phyloP scores from a whole-genome alignment of 2,888 invertebrate genomes.

The Erpobdella octoculata region DNA sequence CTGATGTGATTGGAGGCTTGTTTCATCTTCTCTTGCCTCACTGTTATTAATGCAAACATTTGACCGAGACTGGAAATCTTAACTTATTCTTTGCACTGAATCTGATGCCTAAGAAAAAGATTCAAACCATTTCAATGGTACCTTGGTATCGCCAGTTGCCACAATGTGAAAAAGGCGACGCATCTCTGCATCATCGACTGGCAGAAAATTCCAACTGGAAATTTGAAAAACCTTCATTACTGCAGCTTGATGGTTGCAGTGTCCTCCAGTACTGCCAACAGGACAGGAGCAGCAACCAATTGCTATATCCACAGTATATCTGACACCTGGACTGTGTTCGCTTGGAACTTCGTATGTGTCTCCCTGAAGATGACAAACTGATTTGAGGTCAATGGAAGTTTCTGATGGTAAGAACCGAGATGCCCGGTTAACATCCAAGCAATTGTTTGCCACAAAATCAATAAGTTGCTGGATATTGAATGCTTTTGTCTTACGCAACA shows the following conservation, averaged over 20 bases:
- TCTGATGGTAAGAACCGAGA: not conserved
- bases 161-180: not conserved
- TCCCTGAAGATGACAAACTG: not conserved
- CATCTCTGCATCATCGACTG: not conserved
- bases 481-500: not conserved
- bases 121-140: too few species aligned
- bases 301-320: not conserved
- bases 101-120: too few species aligned
- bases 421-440: not conserved
- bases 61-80: too few species aligned
- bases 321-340: not conserved
- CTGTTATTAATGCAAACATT: too few species aligned
- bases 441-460: not conserved
- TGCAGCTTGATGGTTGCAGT: not conserved
- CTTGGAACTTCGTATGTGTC: not conserved
- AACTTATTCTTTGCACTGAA: too few species aligned
- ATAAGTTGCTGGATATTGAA: not conserved
- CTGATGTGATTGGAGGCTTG: too few species aligned
- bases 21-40: too few species aligned
- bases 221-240: not conserved
- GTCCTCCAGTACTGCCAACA: not conserved
- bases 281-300: not conserved
- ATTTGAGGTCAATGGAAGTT: not conserved
- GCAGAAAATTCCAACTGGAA: not conserved
- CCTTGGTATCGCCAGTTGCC: not conserved